Conservation (phyloP, 2,113 vertebrate genomes). For the Malurus melanocephalus region DNA sequence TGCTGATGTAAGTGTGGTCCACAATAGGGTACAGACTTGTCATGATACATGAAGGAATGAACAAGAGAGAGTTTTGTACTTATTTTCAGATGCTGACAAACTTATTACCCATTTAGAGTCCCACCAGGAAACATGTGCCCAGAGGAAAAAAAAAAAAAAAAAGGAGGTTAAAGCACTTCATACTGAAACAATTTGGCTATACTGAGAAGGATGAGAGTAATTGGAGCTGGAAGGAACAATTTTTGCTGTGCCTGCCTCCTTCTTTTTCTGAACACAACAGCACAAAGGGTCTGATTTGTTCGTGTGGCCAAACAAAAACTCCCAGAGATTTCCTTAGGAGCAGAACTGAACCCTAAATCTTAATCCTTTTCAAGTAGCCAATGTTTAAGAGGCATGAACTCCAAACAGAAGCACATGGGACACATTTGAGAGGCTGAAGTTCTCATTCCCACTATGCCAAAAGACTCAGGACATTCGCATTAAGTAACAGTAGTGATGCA, state of each 20-base stretch:
- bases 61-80: background rate
- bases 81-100: conserved; percentile 41
- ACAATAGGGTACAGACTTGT: background rate
- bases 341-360: background rate
- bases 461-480: background rate
- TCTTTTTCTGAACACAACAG: conserved; percentile 22
- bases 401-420: background rate
- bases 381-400: conserved; percentile 6
- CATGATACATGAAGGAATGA: background rate
- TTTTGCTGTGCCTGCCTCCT: conserved; percentile 8
- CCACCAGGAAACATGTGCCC: conserved; percentile 7
- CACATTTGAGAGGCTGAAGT: background rate
- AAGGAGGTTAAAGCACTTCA: conserved; percentile 17
- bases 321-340: background rate
- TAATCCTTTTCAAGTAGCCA: conserved; percentile 10
- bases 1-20: conserved; percentile 3
- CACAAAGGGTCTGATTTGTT: background rate
- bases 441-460: background rate
- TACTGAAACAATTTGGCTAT: conserved; percentile 8
- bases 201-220: conserved; percentile 30
- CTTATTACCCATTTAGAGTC: conserved; percentile 3
- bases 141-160: conserved; percentile 12
- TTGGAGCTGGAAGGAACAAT: background rate
- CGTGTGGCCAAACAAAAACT: background rate
- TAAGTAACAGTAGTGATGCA: background rate